Base-by-base conservation (phyloP, 2,797 vertebrate species). In the Ptychadena robeensis region DNA sequence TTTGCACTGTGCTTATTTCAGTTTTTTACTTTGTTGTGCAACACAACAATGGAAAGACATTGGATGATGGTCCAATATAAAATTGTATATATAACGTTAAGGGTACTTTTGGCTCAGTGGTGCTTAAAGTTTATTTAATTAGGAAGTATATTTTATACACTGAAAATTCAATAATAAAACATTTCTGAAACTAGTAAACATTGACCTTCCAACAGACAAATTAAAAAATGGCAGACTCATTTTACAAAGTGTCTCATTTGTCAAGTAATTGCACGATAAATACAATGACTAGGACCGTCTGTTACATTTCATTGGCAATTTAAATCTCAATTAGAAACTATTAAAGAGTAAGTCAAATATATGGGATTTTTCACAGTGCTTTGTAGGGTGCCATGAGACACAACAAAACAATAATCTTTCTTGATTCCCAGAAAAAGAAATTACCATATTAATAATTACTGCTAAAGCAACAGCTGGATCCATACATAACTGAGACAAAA, bases 391-490 rank as follows among this genome's bases (percentile, higher is more conserved):
- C 91, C 91, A 89, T 79, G 90, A 89, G 91, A 77, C 86, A 91
- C 85, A 81, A 88, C 90, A 92, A 91, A 92, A 93, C 88, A 92
- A 91, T 91, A 89, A 91, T 89, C 87, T 87, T 91, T 87, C 91
- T 92, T 93, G 91, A 90, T 90, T 92, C 87, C 87, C 86, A 86
- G 87, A 92, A 93, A 93, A 91, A 90, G 90, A 87, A 92, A 91
- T 93, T 92, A 91, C 91, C 90, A 91, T 90, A 84, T 89, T 89
- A 92, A 91, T 93, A 92, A 94, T 93, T 91, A 88, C 88, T 85
- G 87, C 82, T 73, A 25, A 72, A 73, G 75, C 88, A 89, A 92
- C 91, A 93, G 92, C 92, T 93, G 91, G 87, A 88, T 92, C 89
- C 82, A 80, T 73, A 87, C 82, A 86, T 81, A 77, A 44, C 65